phyloP scores from a whole-genome alignment of 2,888 invertebrate genomes.

The Phyllotreta striolata region DNA sequence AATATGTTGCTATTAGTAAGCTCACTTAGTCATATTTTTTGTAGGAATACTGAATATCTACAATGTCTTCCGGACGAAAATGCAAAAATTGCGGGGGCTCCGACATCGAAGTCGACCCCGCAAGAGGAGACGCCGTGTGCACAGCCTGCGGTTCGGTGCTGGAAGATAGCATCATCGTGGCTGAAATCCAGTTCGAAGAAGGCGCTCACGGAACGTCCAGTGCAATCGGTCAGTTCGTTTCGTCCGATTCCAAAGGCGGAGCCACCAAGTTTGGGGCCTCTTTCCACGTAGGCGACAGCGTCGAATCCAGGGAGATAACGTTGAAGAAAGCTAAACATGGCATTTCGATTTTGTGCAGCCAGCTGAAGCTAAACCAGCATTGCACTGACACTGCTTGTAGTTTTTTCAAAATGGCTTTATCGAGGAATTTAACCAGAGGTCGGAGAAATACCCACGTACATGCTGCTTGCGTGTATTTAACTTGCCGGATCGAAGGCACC shows the following conservation, averaged over 20 bases:
- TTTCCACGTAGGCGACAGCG: slow-evolving; percentile 80
- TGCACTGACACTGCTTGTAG: slow-evolving; percentile 93
- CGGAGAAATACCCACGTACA: slow-evolving; percentile 89
- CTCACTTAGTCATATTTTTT: neutral
- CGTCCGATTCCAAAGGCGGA: slow-evolving; percentile 86
- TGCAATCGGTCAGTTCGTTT: slow-evolving; percentile 93
- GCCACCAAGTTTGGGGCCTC: slow-evolving; percentile 82
- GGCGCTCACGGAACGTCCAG: slow-evolving; percentile 86
- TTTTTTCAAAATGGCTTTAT: slow-evolving; percentile 91
- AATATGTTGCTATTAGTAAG: neutral
- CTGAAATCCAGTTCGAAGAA: slow-evolving; percentile 96
- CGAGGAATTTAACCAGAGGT: slow-evolving; percentile 86
- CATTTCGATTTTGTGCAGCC: slow-evolving; percentile 85
- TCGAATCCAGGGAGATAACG: slow-evolving; percentile 93
- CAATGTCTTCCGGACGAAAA: slow-evolving; percentile 72
- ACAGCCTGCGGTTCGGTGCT: slow-evolving; percentile 95
- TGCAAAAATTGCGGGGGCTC: slow-evolving; percentile 89
- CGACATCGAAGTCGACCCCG: slow-evolving; percentile 93
- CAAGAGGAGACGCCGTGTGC: slow-evolving; percentile 95
- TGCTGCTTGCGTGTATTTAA: slow-evolving; percentile 97
- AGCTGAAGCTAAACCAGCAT: slow-evolving; percentile 87
- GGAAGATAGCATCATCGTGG: slow-evolving; percentile 95
- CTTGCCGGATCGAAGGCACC: slow-evolving; percentile 93
- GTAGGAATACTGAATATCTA: slow-evolving; percentile 18
- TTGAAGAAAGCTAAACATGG: slow-evolving; percentile 86